These are phyloP conservation scores for Ctenosaura bakeri DNA, from an alignment of 2,797 vertebrate species.

Conservation along the genomic window DNA sequence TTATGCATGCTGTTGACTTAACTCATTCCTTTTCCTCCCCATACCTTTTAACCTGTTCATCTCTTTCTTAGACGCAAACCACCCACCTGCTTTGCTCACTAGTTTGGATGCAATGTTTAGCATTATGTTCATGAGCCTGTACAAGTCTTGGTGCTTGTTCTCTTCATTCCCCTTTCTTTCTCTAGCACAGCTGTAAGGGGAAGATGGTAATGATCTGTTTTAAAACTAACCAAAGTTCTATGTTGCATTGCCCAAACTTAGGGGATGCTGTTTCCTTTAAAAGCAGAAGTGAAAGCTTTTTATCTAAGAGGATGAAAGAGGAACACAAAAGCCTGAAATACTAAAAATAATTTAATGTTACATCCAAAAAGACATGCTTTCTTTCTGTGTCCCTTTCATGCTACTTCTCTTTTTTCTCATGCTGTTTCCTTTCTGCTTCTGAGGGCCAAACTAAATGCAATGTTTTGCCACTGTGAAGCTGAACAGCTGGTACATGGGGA, in stretches of 20 bases:
- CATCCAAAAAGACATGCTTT: background rate
- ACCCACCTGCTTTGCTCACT: background rate
- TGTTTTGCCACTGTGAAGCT: background rate
- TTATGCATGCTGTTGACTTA: background rate
- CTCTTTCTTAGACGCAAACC: background rate
- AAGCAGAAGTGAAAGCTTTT: constrained; percentile 1
- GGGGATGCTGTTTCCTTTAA: background rate
- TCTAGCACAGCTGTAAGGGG: background rate
- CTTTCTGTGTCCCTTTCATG: background rate
- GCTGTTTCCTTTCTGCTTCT: background rate
- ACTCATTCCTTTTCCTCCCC: background rate
- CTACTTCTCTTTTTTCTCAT: background rate
- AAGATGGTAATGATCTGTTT: background rate
- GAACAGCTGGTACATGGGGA: background rate
- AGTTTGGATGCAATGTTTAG: background rate
- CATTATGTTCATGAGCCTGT: background rate
- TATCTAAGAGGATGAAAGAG: background rate
- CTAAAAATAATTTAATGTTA: background rate
- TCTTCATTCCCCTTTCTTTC: background rate
- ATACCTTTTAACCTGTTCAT: background rate
- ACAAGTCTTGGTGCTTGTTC: background rate
- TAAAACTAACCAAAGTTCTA: background rate
- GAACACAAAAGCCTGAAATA: background rate
- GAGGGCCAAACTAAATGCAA: background rate
- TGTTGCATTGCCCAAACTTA: background rate